A percentile compares a stretch with the other conserved stretches of the same genome.
Evolutionary conservation across 1,140 invertebrate species (phyloP).

Genomic region (Maniola jurtina): DNA sequence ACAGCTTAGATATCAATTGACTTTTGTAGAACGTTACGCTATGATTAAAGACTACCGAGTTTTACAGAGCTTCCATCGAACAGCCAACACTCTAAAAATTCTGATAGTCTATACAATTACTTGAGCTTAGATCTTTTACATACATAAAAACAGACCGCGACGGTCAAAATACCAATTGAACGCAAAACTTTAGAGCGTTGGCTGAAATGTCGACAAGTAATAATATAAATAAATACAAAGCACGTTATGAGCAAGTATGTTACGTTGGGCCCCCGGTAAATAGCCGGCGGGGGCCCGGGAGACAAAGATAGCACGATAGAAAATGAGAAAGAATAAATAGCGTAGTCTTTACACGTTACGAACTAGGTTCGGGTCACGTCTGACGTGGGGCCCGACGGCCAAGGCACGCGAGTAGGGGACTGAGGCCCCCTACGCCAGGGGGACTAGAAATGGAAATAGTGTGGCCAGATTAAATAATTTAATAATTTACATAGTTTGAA

Average conservation of each 20-base stretch:
- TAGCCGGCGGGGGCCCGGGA: conserved; percentile 28
- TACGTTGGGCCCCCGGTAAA: conserved; percentile 38
- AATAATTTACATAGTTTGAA: neutral
- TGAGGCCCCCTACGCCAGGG: neutral
- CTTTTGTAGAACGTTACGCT: conserved; percentile 45
- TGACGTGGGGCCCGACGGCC: conserved; percentile 24
- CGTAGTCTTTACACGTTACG: conserved; percentile 39
- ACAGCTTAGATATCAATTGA: conserved; percentile 65
- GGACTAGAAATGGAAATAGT: neutral
- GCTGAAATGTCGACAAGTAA: no score
- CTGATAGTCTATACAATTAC: no score
- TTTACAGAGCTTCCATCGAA: neutral
- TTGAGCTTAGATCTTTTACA: no score
- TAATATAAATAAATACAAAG: conserved; percentile 58
- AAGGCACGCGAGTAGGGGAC: conserved; percentile 20
- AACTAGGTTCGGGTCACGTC: conserved; percentile 41
- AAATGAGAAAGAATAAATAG: conserved; percentile 42
- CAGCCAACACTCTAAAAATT: no score
- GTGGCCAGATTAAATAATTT: neutral
- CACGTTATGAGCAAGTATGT: conserved; percentile 64
- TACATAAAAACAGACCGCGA: no score
- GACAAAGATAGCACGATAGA: conserved; percentile 24
- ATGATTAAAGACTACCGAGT: conserved; percentile 44
- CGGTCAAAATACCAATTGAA: no score
- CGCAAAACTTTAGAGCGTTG: no score